A percentile compares a stretch with the other conserved stretches of the same genome.
These are phyloP conservation scores for Copidosoma floridanum DNA, from an alignment of 1,140 invertebrate genomes.

Conservation along the genomic window DNA sequence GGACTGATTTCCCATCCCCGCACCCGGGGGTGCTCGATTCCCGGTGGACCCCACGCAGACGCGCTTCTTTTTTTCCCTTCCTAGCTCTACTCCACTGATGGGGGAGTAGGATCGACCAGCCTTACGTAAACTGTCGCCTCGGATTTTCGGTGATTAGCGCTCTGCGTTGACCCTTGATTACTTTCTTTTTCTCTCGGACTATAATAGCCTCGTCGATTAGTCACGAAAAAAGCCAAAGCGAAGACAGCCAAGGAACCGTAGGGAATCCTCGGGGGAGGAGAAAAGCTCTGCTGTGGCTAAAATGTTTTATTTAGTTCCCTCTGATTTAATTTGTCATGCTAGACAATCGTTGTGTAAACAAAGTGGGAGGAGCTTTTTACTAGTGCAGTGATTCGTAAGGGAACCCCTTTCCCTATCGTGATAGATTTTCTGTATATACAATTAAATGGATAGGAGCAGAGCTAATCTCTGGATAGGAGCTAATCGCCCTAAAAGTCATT, in stretches of 20 bases:
- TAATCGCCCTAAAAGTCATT: too few relatives aligned
- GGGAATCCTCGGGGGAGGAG: too few relatives aligned
- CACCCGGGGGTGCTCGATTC: neutral
- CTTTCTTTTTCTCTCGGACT: neutral
- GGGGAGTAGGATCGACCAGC: neutral
- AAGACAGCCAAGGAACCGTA: neutral
- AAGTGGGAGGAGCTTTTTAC: too few relatives aligned
- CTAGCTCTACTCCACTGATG: neutral
- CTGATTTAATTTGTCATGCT: too few relatives aligned
- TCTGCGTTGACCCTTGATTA: neutral
- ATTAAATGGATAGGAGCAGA: too few relatives aligned
- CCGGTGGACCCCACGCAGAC: slow-evolving; percentile 2
- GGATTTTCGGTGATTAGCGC: slow-evolving; percentile 7
- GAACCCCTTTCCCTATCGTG: neutral
- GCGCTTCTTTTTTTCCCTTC: neutral
- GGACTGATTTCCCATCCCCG: neutral
- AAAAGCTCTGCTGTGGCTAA: too few relatives aligned
- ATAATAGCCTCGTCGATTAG: neutral
- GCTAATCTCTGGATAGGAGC: too few relatives aligned
- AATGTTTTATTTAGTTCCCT: too few relatives aligned
- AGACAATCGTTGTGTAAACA: neutral
- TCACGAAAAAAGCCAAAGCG: neutral
- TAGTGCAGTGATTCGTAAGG: too few relatives aligned
- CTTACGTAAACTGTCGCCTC: neutral
- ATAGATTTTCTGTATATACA: too few relatives aligned